Evolutionary conservation across 2,888 invertebrate species (phyloP).

Genomic region (Mesorhabditis sp.): DNA sequence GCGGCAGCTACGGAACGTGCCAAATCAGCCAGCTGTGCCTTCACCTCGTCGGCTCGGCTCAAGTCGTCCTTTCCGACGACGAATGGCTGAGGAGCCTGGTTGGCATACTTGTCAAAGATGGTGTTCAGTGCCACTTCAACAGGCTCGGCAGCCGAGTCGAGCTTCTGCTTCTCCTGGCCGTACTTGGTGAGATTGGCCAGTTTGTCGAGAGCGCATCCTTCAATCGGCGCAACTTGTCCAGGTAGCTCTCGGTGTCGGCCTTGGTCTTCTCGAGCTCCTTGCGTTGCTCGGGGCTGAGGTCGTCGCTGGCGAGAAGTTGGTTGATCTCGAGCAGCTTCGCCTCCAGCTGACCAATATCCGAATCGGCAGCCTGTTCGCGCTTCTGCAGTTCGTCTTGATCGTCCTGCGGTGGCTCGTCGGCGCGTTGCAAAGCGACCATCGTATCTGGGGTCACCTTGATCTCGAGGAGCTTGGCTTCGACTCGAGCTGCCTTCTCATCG

Average conservation of each 20-base stretch:
- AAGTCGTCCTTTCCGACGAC: conserved; percentile 2
- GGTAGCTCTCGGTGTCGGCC: conserved; percentile 9
- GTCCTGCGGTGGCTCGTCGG: background rate
- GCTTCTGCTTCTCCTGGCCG: conserved; percentile 9
- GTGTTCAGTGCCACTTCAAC: conserved; percentile 7
- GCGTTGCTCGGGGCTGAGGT: conserved; percentile 4
- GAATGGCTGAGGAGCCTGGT: conserved; percentile 2
- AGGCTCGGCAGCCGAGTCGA: conserved; percentile 11
- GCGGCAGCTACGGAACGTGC: conserved; percentile 4
- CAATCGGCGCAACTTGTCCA: background rate
- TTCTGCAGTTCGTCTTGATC: background rate
- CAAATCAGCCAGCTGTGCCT: background rate
- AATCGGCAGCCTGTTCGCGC: conserved; percentile 8
- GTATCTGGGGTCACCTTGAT: conserved; percentile 10
- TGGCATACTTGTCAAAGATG: conserved; percentile 1
- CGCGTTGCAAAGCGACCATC: background rate
- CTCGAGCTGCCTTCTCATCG: conserved; percentile 3
- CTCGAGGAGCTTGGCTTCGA: conserved; percentile 15
- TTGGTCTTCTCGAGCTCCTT: conserved; percentile 12
- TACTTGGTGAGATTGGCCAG: conserved; percentile 2
- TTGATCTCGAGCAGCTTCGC: conserved; percentile 11
- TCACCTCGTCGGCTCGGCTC: background rate
- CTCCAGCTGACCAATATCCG: conserved; percentile 8
- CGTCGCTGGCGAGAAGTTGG: conserved; percentile 8
- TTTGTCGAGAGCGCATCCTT: conserved; percentile 5